A percentile compares a stretch with the other conserved stretches of the same genome.
Conservation (phyloP, 1,140 invertebrate genomes). For the Lutraria rhynchaena region DNA sequence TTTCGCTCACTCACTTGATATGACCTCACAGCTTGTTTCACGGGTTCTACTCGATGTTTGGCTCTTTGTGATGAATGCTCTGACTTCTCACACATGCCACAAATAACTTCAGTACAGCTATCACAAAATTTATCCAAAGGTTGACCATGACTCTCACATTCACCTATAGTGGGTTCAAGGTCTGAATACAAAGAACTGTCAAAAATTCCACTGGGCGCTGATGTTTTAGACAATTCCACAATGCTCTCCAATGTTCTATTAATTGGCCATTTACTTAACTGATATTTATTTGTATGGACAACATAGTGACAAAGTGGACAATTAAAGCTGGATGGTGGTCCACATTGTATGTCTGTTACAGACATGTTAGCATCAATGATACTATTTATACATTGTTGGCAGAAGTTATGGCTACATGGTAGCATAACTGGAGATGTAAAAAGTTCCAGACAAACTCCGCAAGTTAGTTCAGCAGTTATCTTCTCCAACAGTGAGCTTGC, state of each 20-base stretch:
- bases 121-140: conserved; percentile 37
- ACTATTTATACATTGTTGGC: conserved; percentile 39
- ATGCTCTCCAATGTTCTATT: conserved; percentile 50
- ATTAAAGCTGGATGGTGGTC: conserved; percentile 31
- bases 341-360: conserved; percentile 17
- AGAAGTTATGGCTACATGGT: conserved; percentile 61
- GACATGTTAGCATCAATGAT: conserved; percentile 8
- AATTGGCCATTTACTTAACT: background rate
- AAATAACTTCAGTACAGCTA: conserved; percentile 22
- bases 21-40: conserved; percentile 1
- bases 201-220: conserved; percentile 33
- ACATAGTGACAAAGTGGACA: conserved; percentile 44
- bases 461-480: conserved; percentile 52
- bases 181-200: conserved; percentile 43
- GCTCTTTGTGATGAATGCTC: conserved; percentile 14
- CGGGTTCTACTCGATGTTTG: conserved; percentile 24
- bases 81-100: conserved; percentile 4
- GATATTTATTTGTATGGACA: background rate
- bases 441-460: conserved; percentile 54
- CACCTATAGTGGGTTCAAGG: background rate
- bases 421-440: conserved; percentile 44
- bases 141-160: conserved; percentile 12
- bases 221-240: conserved; percentile 24
- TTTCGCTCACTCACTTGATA: conserved; percentile 39
- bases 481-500: conserved; percentile 5